phyloP scores from a whole-genome alignment of 2,888 invertebrate species.

The Eristalis pertinax region DNA sequence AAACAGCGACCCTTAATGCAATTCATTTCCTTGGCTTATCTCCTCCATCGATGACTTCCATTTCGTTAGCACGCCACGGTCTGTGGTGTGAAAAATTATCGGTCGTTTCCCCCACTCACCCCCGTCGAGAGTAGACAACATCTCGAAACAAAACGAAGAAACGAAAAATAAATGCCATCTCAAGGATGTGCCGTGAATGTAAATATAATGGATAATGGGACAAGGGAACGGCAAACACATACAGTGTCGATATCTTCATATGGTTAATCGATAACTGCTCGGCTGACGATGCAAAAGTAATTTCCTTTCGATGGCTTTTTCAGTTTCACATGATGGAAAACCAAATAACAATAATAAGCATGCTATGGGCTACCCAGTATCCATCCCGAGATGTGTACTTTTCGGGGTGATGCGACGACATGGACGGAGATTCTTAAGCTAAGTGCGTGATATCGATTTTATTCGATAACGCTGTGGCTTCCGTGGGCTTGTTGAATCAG shows the following conservation, averaged over 20 bases:
- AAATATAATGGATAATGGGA: conserved; percentile 57
- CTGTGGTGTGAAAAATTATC: conserved; percentile 15
- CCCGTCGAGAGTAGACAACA: background rate
- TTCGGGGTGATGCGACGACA: conserved; percentile 3
- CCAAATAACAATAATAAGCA: conserved; percentile 32
- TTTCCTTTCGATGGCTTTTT: conserved; percentile 31
- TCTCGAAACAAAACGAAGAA: background rate
- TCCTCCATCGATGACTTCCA: conserved; percentile 33
- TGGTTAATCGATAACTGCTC: conserved; percentile 51
- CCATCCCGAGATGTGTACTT: background rate
- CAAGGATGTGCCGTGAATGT: conserved; percentile 60
- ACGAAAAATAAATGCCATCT: background rate
- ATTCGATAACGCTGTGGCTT: conserved; percentile 38
- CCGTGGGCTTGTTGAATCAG: background rate
- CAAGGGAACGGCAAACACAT: conserved; percentile 33
- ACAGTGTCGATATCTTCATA: conserved; percentile 24
- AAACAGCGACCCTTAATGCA: conserved; percentile 27
- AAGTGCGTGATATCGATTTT: conserved; percentile 61
- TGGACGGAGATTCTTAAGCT: conserved; percentile 37
- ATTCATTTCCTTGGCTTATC: conserved; percentile 37
- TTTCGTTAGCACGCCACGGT: conserved; percentile 7
- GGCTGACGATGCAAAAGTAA: conserved; percentile 45
- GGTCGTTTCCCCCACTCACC: background rate
- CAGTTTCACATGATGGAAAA: conserved; percentile 35
- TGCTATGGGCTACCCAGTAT: conserved; percentile 18